These are phyloP conservation scores for Drosophila virilis DNA, from an alignment of 1,140 invertebrate genomes.

Conservation along the genomic window DNA sequence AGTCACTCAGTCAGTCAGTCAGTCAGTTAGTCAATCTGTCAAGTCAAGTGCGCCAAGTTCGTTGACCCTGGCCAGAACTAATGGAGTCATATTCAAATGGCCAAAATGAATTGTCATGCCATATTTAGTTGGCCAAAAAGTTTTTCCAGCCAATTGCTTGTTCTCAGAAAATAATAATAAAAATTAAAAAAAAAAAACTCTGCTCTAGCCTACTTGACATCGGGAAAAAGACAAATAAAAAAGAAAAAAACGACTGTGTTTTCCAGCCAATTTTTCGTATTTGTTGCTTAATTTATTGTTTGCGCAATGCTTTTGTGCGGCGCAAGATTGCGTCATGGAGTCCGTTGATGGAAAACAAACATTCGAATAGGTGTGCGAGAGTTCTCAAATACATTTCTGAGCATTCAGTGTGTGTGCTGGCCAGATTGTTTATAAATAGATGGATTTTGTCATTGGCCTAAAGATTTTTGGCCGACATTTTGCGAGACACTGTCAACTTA, in stretches of 20 bases:
- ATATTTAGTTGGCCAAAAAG: conserved; percentile 29
- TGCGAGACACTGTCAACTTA: conserved; percentile 16
- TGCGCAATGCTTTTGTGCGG: conserved; percentile 48
- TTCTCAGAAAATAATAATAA: conserved; percentile 14
- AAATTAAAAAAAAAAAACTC: neutral
- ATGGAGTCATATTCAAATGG: conserved; percentile 61
- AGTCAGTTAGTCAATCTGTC: conserved; percentile 29
- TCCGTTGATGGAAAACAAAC: conserved; percentile 19
- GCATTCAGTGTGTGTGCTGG: conserved; percentile 34
- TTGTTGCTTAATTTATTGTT: conserved; percentile 78
- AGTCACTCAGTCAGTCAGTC: conserved; percentile 29
- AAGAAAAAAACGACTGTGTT: conserved; percentile 48
- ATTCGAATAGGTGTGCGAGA: conserved; percentile 58
- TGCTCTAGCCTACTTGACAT: conserved; percentile 56
- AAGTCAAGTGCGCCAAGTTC: conserved; percentile 36
- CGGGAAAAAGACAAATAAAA: conserved; percentile 45
- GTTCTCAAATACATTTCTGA: conserved; percentile 22
- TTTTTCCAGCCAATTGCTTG: conserved; percentile 50
- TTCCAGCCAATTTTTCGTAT: conserved; percentile 57
- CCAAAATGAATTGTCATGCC: conserved; percentile 70
- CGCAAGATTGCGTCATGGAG: conserved; percentile 64
- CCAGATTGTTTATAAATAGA: conserved; percentile 66
- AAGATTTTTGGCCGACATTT: conserved; percentile 58
- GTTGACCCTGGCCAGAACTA: conserved; percentile 51
- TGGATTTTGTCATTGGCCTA: conserved; percentile 58